phyloP scores from a whole-genome alignment of 2,888 invertebrate genomes.

The Orthonychiurus folsomi region DNA sequence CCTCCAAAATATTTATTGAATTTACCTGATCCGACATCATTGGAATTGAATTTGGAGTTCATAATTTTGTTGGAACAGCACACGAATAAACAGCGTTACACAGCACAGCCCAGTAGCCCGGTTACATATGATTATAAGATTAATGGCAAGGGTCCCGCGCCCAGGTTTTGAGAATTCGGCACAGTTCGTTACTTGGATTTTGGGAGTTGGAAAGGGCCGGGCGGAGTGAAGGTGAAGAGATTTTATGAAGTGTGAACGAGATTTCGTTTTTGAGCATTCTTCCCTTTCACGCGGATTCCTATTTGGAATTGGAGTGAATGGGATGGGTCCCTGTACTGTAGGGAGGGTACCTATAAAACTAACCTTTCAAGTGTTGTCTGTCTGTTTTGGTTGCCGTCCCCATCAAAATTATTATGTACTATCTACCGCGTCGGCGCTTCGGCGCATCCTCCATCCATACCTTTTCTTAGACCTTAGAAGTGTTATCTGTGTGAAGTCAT shows the following conservation, averaged over 20 bases:
- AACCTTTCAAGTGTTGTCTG: not conserved
- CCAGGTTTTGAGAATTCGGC: conserved; percentile 16
- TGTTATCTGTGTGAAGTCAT: conserved; percentile 1
- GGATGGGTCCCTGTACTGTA: not conserved
- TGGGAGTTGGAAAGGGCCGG: not conserved
- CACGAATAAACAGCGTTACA: too few relatives aligned
- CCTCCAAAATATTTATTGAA: not conserved
- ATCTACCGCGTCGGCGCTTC: too few relatives aligned
- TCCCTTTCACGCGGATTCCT: not conserved
- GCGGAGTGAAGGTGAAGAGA: conserved; percentile 13
- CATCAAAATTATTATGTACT: too few relatives aligned
- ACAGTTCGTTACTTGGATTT: conserved; percentile 22
- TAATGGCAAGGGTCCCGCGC: too few relatives aligned
- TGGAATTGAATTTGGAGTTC: not conserved
- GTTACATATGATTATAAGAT: not conserved
- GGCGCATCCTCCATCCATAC: not conserved
- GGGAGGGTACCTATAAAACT: not conserved
- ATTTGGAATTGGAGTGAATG: not conserved
- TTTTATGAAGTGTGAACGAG: conserved; percentile 41
- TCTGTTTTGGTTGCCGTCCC: conserved; percentile 1
- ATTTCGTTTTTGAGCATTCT: conserved; percentile 16
- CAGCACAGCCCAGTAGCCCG: too few relatives aligned
- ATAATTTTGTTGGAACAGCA: not conserved
- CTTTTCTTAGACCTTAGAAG: not conserved
- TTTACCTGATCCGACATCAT: not conserved